Conservation (phyloP, 2,888 invertebrate species). For the Tupiocoris notatus region DNA sequence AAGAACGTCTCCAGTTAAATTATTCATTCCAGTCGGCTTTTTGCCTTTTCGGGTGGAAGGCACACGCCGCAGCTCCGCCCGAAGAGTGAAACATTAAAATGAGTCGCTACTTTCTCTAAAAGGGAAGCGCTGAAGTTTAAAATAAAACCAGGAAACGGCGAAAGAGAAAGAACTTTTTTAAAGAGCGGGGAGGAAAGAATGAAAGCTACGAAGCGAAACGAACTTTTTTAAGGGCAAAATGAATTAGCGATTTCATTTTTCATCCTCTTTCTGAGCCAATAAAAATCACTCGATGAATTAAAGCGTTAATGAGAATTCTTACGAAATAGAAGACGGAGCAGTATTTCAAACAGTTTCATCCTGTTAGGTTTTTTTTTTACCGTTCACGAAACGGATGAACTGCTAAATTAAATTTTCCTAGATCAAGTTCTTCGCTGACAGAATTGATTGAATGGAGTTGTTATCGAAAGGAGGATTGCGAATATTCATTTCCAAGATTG, state of each 20-base stretch:
- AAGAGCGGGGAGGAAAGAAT: not conserved
- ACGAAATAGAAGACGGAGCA: not conserved
- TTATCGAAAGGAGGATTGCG: too few species aligned
- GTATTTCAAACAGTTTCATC: not conserved
- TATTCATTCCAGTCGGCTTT: not conserved
- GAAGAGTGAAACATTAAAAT: not conserved
- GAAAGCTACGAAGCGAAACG: not conserved
- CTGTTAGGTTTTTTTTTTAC: too few species aligned
- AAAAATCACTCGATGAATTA: conserved; percentile 43
- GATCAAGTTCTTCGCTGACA: too few species aligned
- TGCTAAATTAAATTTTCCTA: too few species aligned
- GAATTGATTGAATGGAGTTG: too few species aligned
- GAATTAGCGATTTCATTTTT: conserved; percentile 47
- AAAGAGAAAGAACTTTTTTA: conserved; percentile 3
- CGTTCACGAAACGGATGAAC: too few species aligned
- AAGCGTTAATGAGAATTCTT: conserved; percentile 7
- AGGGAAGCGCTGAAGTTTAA: not conserved
- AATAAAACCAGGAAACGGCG: not conserved
- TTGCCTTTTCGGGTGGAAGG: not conserved
- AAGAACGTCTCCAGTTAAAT: not conserved
- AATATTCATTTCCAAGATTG: too few species aligned
- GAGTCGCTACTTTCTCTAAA: conserved; percentile 5
- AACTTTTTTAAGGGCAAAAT: conserved; percentile 24
- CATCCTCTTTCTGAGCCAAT: conserved; percentile 39
- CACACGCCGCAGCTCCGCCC: not conserved